A percentile compares a stretch with the other conserved stretches of the same genome.
Evolutionary conservation across 2,113 vertebrate genomes (phyloP).

Genomic region (Empidonax alnorum): DNA sequence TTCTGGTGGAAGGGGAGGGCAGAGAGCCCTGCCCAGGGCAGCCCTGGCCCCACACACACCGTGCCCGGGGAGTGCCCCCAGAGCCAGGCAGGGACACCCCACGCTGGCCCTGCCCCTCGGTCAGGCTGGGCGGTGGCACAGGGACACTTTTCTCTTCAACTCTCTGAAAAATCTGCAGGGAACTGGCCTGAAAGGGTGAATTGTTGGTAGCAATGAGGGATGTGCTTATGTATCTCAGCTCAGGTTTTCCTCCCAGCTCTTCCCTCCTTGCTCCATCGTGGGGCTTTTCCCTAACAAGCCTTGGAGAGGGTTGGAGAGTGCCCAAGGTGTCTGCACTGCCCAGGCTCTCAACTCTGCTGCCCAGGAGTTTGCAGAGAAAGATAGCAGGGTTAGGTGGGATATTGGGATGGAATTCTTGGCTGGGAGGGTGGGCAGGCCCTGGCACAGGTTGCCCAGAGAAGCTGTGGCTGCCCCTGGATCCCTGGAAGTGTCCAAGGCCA

Average conservation of each 20-base stretch:
- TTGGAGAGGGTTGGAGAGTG: background rate
- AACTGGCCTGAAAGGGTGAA: background rate
- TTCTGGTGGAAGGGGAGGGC: background rate
- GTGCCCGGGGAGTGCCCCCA: background rate
- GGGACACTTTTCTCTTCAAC: slow-evolving; percentile 5
- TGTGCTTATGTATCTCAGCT: background rate
- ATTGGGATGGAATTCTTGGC: background rate
- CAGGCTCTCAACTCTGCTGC: background rate
- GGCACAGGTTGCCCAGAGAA: background rate
- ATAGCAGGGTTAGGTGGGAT: background rate
- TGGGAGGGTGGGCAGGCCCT: background rate
- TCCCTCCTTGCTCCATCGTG: background rate
- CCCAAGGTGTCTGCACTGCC: background rate
- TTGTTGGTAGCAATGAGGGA: background rate
- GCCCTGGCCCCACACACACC: background rate
- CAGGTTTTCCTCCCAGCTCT: background rate
- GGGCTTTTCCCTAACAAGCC: background rate
- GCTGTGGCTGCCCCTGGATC: too few relatives aligned
- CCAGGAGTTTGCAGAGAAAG: background rate
- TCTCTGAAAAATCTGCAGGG: background rate
- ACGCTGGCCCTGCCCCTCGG: background rate
- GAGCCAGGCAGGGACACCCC: background rate
- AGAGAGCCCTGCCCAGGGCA: slow-evolving; percentile 17
- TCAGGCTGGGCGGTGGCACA: background rate
- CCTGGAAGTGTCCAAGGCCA: background rate